phyloP scores from a whole-genome alignment of 2,797 vertebrate genomes.

The Falco cherrug region DNA sequence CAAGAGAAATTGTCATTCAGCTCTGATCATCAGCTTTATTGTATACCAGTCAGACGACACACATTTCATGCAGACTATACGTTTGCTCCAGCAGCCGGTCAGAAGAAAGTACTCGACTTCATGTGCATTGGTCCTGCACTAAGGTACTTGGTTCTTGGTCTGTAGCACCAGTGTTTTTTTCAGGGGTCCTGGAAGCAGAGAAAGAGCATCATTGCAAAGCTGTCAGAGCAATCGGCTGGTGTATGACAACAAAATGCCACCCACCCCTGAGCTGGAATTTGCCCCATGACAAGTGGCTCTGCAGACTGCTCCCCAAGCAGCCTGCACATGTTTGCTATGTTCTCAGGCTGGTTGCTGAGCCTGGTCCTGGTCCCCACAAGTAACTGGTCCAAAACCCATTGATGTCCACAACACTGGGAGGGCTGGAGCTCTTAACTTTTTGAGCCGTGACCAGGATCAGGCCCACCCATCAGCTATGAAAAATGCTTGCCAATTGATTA shows the following conservation, averaged over 20 bases:
- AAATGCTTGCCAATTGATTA: conserved; percentile 76
- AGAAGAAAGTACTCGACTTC: neutral
- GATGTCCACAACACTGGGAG: neutral
- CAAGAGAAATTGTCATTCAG: neutral
- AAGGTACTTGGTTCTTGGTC: conserved; percentile 65
- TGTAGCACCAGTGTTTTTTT: conserved; percentile 51
- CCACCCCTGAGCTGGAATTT: neutral
- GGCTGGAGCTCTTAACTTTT: neutral
- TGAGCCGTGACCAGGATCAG: neutral
- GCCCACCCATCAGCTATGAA: neutral
- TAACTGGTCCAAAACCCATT: neutral
- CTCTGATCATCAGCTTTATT: conserved; percentile 70
- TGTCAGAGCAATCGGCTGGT: neutral
- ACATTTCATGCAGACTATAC: conserved; percentile 70
- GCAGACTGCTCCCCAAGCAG: neutral
- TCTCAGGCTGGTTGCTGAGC: neutral
- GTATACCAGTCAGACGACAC: conserved; percentile 46
- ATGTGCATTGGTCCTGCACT: conserved; percentile 22
- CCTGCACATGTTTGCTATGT: neutral
- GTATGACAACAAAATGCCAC: neutral
- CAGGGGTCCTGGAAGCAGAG: conserved; percentile 72
- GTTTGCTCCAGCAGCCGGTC: conserved; percentile 21
- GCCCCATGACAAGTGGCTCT: neutral
- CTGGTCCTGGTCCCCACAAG: neutral
- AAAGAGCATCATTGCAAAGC: conserved; percentile 61